Conservation (phyloP, 2,888 invertebrate species). For the Drosophila subquinaria region DNA sequence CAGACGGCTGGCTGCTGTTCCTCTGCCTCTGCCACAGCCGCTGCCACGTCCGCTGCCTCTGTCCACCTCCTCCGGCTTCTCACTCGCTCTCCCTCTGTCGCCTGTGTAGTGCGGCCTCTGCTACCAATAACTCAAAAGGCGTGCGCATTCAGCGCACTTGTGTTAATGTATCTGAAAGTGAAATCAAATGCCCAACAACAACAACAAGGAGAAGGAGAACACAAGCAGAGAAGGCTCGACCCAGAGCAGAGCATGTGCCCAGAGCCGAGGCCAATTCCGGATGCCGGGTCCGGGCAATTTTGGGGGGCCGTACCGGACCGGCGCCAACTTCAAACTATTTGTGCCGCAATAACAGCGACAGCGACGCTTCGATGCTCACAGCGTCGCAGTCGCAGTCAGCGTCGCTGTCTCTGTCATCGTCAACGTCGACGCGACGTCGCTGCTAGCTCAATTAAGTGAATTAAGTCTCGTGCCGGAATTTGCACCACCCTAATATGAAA, state of each 20-base stretch:
- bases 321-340: conserved; percentile 76
- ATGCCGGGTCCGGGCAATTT: conserved; percentile 26
- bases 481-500: conserved; percentile 69
- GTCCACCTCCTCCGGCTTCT: conserved; percentile 14
- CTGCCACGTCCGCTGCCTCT: not conserved
- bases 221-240: conserved; percentile 26
- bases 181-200: conserved; percentile 63
- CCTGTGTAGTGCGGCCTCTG: conserved; percentile 25
- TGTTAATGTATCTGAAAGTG: conserved; percentile 77
- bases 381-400: conserved; percentile 14
- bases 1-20: conserved; percentile 41
- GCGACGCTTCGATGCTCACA: conserved; percentile 35
- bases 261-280: conserved; percentile 30
- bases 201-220: not conserved
- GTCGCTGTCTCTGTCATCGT: conserved; percentile 2
- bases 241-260: conserved; percentile 22
- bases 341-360: conserved; percentile 26
- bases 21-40: conserved; percentile 28
- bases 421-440: conserved; percentile 40
- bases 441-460: conserved; percentile 81
- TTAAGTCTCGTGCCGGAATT: conserved; percentile 82
- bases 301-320: conserved; percentile 51
- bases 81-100: not conserved
- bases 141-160: conserved; percentile 75
- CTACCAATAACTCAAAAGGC: conserved; percentile 80